Evolutionary conservation across 2,888 invertebrate genomes (phyloP).

Genomic region (Clepsis dumicolana): DNA sequence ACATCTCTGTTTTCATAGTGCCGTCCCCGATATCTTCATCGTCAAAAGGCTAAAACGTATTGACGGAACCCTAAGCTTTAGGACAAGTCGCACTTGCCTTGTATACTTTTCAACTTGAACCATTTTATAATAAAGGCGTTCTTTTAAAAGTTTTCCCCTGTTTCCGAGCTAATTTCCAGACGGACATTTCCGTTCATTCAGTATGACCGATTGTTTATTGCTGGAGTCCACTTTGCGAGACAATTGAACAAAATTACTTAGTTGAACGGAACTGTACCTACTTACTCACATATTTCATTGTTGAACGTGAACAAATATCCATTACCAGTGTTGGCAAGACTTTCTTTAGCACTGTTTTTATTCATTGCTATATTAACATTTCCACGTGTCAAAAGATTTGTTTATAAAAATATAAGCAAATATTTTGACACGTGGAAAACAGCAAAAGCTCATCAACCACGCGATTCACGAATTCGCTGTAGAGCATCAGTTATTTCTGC

Average conservation of each 20-base stretch:
- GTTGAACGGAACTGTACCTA: slow-evolving; percentile 70
- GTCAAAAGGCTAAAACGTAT: neutral
- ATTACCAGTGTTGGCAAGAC: slow-evolving; percentile 4
- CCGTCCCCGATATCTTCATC: neutral
- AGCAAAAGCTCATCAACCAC: neutral
- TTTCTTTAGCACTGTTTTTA: slow-evolving; percentile 5
- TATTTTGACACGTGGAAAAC: too few species aligned
- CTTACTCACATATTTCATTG: slow-evolving; percentile 51
- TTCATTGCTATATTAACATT: neutral
- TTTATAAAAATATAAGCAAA: too few species aligned
- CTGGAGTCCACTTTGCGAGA: slow-evolving; percentile 76
- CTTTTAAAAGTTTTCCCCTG: slow-evolving; percentile 84
- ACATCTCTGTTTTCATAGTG: too few species aligned
- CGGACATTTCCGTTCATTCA: slow-evolving; percentile 86
- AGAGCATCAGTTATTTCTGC: neutral
- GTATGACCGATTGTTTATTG: slow-evolving; percentile 85
- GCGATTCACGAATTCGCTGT: neutral
- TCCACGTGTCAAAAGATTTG: neutral
- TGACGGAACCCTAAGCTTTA: neutral
- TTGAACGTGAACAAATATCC: slow-evolving; percentile 29
- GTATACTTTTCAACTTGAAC: slow-evolving; percentile 66
- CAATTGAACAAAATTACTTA: slow-evolving; percentile 80
- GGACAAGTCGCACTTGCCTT: slow-evolving; percentile 5
- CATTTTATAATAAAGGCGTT: slow-evolving; percentile 78
- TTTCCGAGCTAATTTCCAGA: slow-evolving; percentile 81